Conservation (phyloP, 2,888 invertebrate genomes). For the Oscheius myriophilus region DNA sequence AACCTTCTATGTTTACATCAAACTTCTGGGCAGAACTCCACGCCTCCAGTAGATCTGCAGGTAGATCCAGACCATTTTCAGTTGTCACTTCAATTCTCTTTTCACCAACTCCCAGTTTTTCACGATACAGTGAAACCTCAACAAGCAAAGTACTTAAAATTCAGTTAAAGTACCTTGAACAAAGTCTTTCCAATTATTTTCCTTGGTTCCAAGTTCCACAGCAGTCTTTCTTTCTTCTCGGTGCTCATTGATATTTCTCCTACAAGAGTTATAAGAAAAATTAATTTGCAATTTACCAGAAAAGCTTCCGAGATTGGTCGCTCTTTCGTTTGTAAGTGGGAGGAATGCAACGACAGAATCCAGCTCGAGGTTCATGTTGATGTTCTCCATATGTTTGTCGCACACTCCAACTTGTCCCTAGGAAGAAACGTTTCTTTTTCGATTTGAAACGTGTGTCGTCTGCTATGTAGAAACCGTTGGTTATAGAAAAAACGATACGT, state of each 20-base stretch:
- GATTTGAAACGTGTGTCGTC: too few species aligned
- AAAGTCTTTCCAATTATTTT: slow-evolving; percentile 37
- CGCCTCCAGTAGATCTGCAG: slow-evolving; percentile 50
- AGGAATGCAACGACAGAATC: slow-evolving; percentile 6
- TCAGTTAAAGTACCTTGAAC: slow-evolving; percentile 46
- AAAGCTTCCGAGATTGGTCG: slow-evolving; percentile 25
- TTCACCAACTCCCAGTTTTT: slow-evolving; percentile 44
- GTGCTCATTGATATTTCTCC: slow-evolving; percentile 47
- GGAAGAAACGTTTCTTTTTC: background rate
- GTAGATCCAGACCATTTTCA: slow-evolving; percentile 50
- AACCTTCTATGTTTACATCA: slow-evolving; percentile 59
- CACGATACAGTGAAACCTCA: slow-evolving; percentile 41
- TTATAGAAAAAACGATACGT: too few species aligned
- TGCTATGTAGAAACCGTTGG: too few species aligned
- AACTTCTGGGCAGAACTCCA: slow-evolving; percentile 68
- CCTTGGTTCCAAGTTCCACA: slow-evolving; percentile 53
- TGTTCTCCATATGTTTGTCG: slow-evolving; percentile 39
- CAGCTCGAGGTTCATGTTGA: slow-evolving; percentile 33
- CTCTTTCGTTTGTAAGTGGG: slow-evolving; percentile 15
- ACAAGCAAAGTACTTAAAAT: background rate
- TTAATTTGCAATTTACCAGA: background rate
- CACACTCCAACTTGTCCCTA: slow-evolving; percentile 56
- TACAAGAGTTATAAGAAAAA: background rate
- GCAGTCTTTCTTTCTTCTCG: slow-evolving; percentile 48
- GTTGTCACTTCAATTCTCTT: slow-evolving; percentile 45